Conservation (phyloP, 2,797 vertebrate genomes). For the Clangula hyemalis region DNA sequence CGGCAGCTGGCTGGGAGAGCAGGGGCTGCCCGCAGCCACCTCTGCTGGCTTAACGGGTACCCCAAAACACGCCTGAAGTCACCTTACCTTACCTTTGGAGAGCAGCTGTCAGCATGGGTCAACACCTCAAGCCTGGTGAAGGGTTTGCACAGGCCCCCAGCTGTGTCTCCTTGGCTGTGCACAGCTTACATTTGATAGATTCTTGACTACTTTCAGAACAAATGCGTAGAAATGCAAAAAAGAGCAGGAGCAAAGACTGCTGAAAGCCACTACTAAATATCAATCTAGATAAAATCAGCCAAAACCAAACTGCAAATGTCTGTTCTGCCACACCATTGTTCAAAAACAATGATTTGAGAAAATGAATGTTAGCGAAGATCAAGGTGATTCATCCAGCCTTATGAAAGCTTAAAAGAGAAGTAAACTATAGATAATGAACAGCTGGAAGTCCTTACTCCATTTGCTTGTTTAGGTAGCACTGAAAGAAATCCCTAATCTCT, state of each 20-base stretch:
- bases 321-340: neutral
- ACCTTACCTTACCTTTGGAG: no score
- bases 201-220: neutral
- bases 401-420: neutral
- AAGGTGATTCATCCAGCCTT: neutral
- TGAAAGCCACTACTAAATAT: neutral
- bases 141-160: no score
- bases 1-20: neutral
- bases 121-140: no score
- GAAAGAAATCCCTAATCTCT: neutral
- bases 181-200: neutral
- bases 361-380: neutral
- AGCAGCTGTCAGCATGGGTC: no score
- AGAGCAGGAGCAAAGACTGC: neutral
- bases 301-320: neutral
- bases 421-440: neutral
- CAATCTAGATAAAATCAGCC: neutral
- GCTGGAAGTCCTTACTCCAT: neutral
- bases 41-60: no score
- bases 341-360: neutral
- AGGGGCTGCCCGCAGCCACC: neutral
- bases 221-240: neutral
- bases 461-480: neutral
- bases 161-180: neutral
- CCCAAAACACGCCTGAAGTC: no score